phyloP scores from a whole-genome alignment of 2,797 vertebrate genomes.

The Philypnodon macrostomus region DNA sequence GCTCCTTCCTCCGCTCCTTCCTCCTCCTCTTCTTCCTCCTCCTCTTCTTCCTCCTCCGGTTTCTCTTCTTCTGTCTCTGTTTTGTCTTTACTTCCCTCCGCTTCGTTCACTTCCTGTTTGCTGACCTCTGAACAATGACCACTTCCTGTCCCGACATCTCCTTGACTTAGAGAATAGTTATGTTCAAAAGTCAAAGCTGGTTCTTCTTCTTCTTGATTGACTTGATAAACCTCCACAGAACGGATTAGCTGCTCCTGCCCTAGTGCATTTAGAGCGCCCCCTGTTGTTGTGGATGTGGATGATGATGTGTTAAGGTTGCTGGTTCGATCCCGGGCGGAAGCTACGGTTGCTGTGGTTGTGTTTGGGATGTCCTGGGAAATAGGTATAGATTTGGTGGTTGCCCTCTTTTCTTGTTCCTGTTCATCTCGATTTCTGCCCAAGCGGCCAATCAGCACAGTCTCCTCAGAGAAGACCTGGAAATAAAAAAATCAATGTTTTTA shows the following conservation, averaged over 20 bases:
- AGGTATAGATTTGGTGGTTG: constrained; percentile 8
- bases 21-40: constrained; percentile 35
- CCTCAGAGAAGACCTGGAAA: constrained; percentile 29
- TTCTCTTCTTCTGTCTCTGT: constrained; percentile 36
- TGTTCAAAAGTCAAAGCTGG: constrained; percentile 63
- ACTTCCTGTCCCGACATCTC: constrained; percentile 30
- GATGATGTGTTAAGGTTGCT: constrained; percentile 18
- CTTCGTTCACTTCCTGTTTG: constrained; percentile 31
- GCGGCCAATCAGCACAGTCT: constrained; percentile 68
- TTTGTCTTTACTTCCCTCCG: constrained; percentile 41
- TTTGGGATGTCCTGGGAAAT: constrained; percentile 37
- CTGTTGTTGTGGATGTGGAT: constrained; percentile 24
- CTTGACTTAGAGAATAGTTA: constrained; percentile 76
- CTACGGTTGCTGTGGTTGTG: background rate
- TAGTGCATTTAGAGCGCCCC: constrained; percentile 18
- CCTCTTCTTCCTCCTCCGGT: constrained; percentile 26
- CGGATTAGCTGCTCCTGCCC: constrained; percentile 30
- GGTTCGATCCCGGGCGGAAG: constrained; percentile 7
- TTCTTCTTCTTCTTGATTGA: constrained; percentile 62
- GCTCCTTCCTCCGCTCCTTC: constrained; percentile 46
- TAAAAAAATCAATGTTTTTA: background rate
- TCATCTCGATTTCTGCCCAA: constrained; percentile 66
- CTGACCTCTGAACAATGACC: constrained; percentile 13
- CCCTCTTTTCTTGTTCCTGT: constrained; percentile 41
- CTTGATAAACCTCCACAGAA: constrained; percentile 69